Evolutionary conservation across 2,797 vertebrate species (phyloP), one percentile per base, ranked within the genome.

Genomic region (Manis crassicaudata): DNA sequence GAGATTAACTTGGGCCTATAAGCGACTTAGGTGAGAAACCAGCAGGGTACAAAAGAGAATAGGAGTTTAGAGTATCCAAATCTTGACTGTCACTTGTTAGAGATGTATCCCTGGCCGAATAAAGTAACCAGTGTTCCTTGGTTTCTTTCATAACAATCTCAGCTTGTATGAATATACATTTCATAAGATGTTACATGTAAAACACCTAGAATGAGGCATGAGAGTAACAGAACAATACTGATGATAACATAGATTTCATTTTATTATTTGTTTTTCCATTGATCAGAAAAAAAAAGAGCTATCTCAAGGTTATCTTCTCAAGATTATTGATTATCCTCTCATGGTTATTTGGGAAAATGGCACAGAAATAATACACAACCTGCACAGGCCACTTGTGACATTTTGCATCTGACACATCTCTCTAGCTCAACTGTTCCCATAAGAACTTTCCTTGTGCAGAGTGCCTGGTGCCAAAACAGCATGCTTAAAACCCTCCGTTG

Each of bases 381-480:
- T 16, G 67, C 20, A 58, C 16, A 58, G 32, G 5, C 13, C 40
- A 80, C 75, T 35, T 21, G 21, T 75, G 88, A 25, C 8, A 25
- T 88, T 95, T 76, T n/a, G 70, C 77, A 37, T 75, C 46, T 56
- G 56, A 88, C 82, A 77, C 52, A 85, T 83, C 50, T 96, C 65
- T 58, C 60, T 43, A n/a, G 29, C 97, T 98, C 89, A 92, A 56
- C 84, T 95, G 60, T n/a, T 63, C 14, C 4, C 79, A 54, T 94
- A 94, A 97, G 23, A 96, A 91, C 95, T 97, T 82, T 46, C 83
- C 88, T 95, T 75, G 52, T 52, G 32, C 11, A 0, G 7, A 97
- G 75, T 92, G 88, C 43, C 81, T 97, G 95, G 67, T 97, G 29
- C 58, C 96, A 85, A 65, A 97, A 76, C 75, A 56, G 67, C 87